A percentile compares a stretch with the other conserved stretches of the same genome.
Evolutionary conservation across 2,113 vertebrate genomes (phyloP).

Genomic region (Illadopsis cleaveri): DNA sequence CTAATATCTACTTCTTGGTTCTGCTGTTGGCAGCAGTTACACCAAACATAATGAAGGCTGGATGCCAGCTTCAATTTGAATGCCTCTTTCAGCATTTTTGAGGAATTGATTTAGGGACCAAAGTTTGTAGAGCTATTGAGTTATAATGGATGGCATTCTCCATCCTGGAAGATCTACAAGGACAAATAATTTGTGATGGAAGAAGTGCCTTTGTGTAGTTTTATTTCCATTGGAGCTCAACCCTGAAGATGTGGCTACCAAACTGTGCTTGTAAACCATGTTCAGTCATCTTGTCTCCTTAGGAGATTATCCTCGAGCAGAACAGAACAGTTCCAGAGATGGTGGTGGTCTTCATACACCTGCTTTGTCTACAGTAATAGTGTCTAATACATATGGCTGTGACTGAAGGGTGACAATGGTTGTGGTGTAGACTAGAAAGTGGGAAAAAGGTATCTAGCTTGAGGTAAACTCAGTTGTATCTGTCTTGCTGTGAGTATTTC

Average conservation of each 20-base stretch:
- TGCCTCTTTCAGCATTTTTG: neutral
- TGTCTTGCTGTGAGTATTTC: neutral
- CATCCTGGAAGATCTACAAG: neutral
- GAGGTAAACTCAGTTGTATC: neutral
- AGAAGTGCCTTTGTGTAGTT: neutral
- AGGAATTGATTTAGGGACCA: neutral
- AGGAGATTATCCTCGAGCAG: neutral
- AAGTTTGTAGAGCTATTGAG: neutral
- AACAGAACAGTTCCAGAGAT: neutral
- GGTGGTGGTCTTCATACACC: neutral
- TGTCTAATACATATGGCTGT: neutral
- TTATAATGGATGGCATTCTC: neutral
- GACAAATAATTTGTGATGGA: neutral
- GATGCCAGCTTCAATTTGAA: neutral
- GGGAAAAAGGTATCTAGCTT: neutral
- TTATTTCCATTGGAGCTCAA: neutral
- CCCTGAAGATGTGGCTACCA: neutral
- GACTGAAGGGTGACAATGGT: neutral
- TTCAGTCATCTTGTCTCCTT: neutral
- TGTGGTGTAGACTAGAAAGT: neutral
- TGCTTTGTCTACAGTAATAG: neutral
- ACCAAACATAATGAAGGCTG: neutral
- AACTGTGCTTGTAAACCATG: neutral
- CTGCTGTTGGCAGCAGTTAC: constrained; percentile 12
- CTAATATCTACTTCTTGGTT: constrained; percentile 34